Evolutionary conservation across 37 sponge, comb jelly and placozoan species (phyloP), one percentile per base, ranked within the genome.

Genomic region (Amphimedon queenslandica): DNA sequence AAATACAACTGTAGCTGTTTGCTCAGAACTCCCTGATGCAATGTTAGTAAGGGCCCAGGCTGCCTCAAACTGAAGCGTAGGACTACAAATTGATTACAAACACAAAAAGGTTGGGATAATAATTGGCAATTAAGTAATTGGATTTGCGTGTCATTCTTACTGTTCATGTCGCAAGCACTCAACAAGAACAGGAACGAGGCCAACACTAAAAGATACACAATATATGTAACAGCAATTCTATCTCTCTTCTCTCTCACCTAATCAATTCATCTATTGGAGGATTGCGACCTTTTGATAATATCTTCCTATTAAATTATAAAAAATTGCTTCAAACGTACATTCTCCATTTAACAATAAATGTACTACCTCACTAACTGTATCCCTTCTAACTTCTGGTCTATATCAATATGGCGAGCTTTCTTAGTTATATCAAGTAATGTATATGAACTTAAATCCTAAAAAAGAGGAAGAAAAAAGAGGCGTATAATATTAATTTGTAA

Each of bases 11-110:
- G 80, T 82, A 28, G 60, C 47, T 4, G 97, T 96, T 77, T 96
- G 97, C 51, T 90, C 87, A 18, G 90, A 90, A 53, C 80, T 96
- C 27, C 97, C 97, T 2, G 91, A 90, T 18, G 97, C 97, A 27
- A 96, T 96, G 63, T 96, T 96, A n/a, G 97, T 96, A 2, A 96
- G 81, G 0, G 94, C 94, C 97, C 97, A 96, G 4, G 92, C 92
- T 53, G 97, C 90, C 56, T 96, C 97, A 83, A 92, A 96, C 80
- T 96, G 93, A 0, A 96, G 72, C 40, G 74, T 69, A 27, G 93
- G 79, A 55, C 94, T 96, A 53, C 21, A 67, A 37, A 31, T 4
- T 3, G 28, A 63, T 21, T 13, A 63, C 20, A 16, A 63, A 16
- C 32, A 24, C 10, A 30, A 63, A 10, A 63, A 10, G 20, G 64